Base-by-base conservation (phyloP, 2,797 vertebrate genomes). In the Neosilurus hyrtlii region DNA sequence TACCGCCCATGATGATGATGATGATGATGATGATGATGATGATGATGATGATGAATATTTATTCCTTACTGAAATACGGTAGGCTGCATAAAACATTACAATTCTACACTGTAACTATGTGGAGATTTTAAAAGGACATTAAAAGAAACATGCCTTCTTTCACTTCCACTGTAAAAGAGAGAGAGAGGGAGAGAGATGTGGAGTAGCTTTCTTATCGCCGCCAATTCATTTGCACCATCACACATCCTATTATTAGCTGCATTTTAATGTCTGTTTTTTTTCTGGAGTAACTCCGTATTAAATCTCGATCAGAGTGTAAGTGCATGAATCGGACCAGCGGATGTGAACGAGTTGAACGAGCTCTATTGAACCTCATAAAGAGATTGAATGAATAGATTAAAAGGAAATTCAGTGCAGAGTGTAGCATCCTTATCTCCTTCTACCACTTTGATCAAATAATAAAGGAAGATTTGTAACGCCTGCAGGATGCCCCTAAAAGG, bases 351-450 rank as follows among this genome's bases (percentile, higher is more conserved):
- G 71, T 57, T 71, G 70, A 80, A 37, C 61, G 59, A 51, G n/a
- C 59, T 26, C 83, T 82, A 75, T 67, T 80, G 80, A 85, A 72
- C 79, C 87, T 85, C 72, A 77, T 85, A 80, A 85, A 80, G 49
- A 88, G 88, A 92, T 90, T 86, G 88, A 91, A 88, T 90, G 83
- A 90, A 88, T 84, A 90, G 90, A 92, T 92, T 86, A 86, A 76
- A 88, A 51, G 35, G 79, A 86, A 85, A 88, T 89, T 92, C 88
- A 88, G 71, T 89, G 85, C 78, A 66, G 80, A 73, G 83, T 86
- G 81, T 87, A 81, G 86, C 65, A 66, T 87, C 67, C 86, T 91
- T 90, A 92, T 91, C 89, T 89, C 56, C 75, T 82, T 52, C 63
- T 81, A 76, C 82, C 49, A 78, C 82, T 87, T 88, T 91, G 86